A percentile compares a stretch with the other conserved stretches of the same genome.
Conservation (phyloP, 2,888 invertebrate genomes). For the Ferdinandea cuprea region DNA sequence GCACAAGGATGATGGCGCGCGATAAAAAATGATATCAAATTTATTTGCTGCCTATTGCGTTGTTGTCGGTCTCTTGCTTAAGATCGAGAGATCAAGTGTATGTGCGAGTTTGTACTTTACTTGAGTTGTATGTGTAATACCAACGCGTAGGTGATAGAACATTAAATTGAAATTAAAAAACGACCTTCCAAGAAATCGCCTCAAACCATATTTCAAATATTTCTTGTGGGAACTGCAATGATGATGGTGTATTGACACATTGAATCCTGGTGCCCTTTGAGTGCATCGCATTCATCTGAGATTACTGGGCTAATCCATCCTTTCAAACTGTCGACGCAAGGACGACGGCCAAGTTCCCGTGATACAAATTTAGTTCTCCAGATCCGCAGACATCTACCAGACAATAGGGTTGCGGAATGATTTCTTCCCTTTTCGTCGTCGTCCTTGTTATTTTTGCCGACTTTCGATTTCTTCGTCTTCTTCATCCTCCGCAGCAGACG, state of each 20-base stretch:
- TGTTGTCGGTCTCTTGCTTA: slow-evolving; percentile 43
- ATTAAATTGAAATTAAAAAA: slow-evolving; percentile 60
- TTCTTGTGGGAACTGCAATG: slow-evolving; percentile 59
- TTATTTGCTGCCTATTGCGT: slow-evolving; percentile 68
- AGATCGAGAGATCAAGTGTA: slow-evolving; percentile 1
- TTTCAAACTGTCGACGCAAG: slow-evolving; percentile 63
- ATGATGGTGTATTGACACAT: slow-evolving; percentile 71
- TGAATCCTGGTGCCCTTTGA: slow-evolving; percentile 63
- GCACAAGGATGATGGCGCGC: slow-evolving; percentile 42
- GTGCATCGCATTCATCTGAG: slow-evolving; percentile 63
- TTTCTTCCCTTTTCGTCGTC: slow-evolving; percentile 13
- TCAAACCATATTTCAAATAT: slow-evolving; percentile 13
- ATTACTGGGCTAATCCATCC: slow-evolving; percentile 73
- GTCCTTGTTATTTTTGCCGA: slow-evolving; percentile 25
- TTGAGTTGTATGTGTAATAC: background rate
- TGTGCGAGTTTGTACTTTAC: too few relatives aligned
- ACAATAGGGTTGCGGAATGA: slow-evolving; percentile 62
- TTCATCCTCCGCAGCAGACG: background rate
- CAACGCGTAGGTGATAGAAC: slow-evolving; percentile 35
- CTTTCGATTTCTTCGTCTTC: slow-evolving; percentile 53
- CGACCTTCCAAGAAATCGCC: slow-evolving; percentile 60
- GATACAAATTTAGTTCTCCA: slow-evolving; percentile 10
- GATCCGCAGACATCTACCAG: slow-evolving; percentile 60
- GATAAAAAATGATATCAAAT: slow-evolving; percentile 70
- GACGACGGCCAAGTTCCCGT: slow-evolving; percentile 54